Percentiles rank a stretch among this genome's conserved stretches.
phyloP scores from a whole-genome alignment of 1,140 invertebrate genomes.

The Microplitis demolitor region DNA sequence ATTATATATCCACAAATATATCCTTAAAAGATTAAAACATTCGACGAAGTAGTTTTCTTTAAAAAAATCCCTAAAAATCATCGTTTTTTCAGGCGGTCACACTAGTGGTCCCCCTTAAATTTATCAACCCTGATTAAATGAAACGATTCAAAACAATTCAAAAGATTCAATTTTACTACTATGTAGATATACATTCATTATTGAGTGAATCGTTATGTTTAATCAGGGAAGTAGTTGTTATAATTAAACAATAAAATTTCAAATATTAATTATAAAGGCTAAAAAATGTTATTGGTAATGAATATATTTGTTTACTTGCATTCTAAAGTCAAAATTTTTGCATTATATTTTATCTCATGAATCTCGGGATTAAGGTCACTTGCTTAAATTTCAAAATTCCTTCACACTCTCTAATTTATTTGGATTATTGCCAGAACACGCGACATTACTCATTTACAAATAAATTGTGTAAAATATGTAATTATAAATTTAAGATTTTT shows the following conservation, averaged over 20 bases:
- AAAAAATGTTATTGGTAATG: neutral
- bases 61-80: too few species aligned
- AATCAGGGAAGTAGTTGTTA: too few species aligned
- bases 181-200: too few species aligned
- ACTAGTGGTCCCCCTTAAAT: neutral
- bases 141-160: too few species aligned
- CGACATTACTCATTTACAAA: neutral
- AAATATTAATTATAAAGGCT: neutral
- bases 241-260: neutral
- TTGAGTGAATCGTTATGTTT: too few species aligned
- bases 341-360: neutral
- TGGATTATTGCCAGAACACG: neutral
- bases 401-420: neutral
- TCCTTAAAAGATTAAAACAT: too few species aligned
- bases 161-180: too few species aligned
- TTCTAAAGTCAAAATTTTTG: neutral
- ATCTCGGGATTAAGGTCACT: neutral
- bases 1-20: too few species aligned
- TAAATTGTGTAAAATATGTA: slow-evolving; percentile 6
- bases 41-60: too few species aligned
- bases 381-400: slow-evolving; percentile 23
- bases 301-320: neutral
- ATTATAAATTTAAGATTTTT: neutral
- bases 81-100: too few species aligned
- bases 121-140: too few species aligned